Conservation (phyloP, 2,797 vertebrate species). For the Protosalanx chinensis region DNA sequence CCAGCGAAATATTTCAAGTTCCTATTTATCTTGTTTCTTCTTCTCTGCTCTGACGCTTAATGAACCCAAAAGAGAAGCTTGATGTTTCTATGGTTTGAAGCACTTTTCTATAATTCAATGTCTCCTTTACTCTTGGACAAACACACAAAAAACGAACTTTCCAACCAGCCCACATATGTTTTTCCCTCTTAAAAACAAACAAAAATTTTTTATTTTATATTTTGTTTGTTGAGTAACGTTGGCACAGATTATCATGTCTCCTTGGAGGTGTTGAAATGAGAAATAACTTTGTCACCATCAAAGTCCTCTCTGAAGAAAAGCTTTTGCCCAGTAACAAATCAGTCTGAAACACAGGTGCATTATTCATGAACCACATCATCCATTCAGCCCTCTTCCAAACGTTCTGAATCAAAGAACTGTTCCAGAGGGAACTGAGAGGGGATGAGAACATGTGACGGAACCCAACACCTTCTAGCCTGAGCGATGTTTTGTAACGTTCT, state of each 20-base stretch:
- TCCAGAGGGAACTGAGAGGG: constrained; percentile 26
- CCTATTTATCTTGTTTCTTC: not conserved
- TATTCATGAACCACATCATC: constrained; percentile 54
- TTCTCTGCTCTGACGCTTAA: not conserved
- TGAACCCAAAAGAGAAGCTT: not conserved
- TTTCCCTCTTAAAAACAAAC: too few relatives aligned
- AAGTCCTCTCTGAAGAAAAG: constrained; percentile 23
- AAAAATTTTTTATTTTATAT: too few relatives aligned
- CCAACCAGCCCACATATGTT: too few relatives aligned
- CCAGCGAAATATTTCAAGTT: constrained; percentile 25
- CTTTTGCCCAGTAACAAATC: constrained; percentile 31
- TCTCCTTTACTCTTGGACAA: too few relatives aligned
- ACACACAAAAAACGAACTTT: too few relatives aligned
- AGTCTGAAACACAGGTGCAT: constrained; percentile 43
- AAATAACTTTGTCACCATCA: constrained; percentile 31
- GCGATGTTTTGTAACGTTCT: not conserved
- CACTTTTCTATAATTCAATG: not conserved
- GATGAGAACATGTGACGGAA: constrained; percentile 43
- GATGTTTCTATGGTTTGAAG: not conserved
- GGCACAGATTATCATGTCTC: constrained; percentile 14
- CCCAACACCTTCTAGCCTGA: constrained; percentile 20
- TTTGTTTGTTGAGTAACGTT: constrained; percentile 6
- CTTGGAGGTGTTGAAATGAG: constrained; percentile 28
- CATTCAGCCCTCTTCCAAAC: constrained; percentile 32
- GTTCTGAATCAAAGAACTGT: constrained; percentile 37